A percentile compares a stretch with the other conserved stretches of the same genome.
Conservation (phyloP, 2,797 vertebrate genomes). For the Hemibagrus guttatus region DNA sequence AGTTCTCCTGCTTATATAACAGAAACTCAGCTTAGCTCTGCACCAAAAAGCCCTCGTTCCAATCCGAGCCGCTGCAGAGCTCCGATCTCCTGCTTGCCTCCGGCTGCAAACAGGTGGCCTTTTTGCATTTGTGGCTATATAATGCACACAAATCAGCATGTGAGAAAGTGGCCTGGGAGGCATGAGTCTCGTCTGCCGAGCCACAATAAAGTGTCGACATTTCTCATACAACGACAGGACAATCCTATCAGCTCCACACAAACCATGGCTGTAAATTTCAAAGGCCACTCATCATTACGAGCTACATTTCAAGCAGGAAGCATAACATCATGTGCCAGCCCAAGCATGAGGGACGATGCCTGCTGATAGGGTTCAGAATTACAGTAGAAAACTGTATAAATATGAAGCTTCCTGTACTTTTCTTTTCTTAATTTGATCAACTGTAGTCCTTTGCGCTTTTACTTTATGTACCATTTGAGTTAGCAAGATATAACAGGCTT, state of each 20-base stretch:
- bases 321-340: constrained; percentile 39
- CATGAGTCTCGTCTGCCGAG: constrained; percentile 59
- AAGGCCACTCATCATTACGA: constrained; percentile 51
- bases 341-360: constrained; percentile 27
- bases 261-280: constrained; percentile 37
- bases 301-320: constrained; percentile 50
- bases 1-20: constrained; percentile 46
- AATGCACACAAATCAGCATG: constrained; percentile 63
- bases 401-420: background rate
- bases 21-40: constrained; percentile 52
- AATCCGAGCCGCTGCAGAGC: constrained; percentile 42
- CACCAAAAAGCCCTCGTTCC: constrained; percentile 46
- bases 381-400: constrained; percentile 18
- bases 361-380: background rate
- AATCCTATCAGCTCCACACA: constrained; percentile 43
- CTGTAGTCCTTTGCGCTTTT: background rate
- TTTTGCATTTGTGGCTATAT: constrained; percentile 60
- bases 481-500: background rate
- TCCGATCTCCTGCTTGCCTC: constrained; percentile 49
- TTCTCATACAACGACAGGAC: constrained; percentile 51
- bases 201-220: constrained; percentile 54
- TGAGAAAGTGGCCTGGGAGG: constrained; percentile 54
- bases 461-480: background rate
- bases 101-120: constrained; percentile 59
- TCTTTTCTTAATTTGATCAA: background rate